Conservation (phyloP, 1,140 invertebrate genomes). For the Portunus trituberculatus region DNA sequence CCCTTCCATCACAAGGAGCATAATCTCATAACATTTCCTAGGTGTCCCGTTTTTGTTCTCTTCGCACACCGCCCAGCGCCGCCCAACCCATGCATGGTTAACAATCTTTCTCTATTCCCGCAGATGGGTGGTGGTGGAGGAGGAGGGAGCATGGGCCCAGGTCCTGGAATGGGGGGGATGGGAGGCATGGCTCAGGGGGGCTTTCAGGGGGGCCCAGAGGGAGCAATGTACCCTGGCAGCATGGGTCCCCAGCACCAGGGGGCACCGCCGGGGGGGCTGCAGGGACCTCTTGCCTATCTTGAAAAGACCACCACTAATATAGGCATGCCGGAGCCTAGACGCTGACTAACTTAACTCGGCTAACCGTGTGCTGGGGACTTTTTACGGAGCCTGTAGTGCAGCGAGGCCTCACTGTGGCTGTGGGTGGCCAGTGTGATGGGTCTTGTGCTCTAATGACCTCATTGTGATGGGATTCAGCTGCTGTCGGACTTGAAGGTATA, state of each 20-base stretch:
- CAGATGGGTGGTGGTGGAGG: slow-evolving; percentile 71
- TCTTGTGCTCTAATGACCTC: neutral
- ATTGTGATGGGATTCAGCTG: neutral
- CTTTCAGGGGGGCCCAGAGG: slow-evolving; percentile 80
- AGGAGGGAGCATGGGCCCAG: slow-evolving; percentile 74
- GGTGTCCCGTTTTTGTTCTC: neutral
- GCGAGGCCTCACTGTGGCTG: neutral
- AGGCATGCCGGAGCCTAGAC: slow-evolving; percentile 85
- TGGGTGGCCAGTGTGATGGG: neutral
- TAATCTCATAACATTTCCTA: slow-evolving; percentile 33
- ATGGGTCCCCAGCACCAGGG: slow-evolving; percentile 66
- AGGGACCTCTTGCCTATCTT: slow-evolving; percentile 88
- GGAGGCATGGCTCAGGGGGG: slow-evolving; percentile 82
- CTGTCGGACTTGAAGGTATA: neutral
- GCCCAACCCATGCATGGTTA: slow-evolving; percentile 40
- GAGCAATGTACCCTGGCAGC: slow-evolving; percentile 77
- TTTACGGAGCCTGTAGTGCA: neutral
- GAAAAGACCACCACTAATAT: slow-evolving; percentile 92
- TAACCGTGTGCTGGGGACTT: neutral
- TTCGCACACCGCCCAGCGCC: neutral
- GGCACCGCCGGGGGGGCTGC: slow-evolving; percentile 82
- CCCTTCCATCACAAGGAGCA: neutral
- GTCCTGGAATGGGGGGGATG: slow-evolving; percentile 78
- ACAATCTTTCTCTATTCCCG: slow-evolving; percentile 67
- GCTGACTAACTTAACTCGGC: slow-evolving; percentile 64